Percentiles rank a stretch among this genome's conserved stretches.
These are phyloP conservation scores for Tichodroma muraria DNA, from an alignment of 2,113 vertebrate genomes.

Conservation along the genomic window DNA sequence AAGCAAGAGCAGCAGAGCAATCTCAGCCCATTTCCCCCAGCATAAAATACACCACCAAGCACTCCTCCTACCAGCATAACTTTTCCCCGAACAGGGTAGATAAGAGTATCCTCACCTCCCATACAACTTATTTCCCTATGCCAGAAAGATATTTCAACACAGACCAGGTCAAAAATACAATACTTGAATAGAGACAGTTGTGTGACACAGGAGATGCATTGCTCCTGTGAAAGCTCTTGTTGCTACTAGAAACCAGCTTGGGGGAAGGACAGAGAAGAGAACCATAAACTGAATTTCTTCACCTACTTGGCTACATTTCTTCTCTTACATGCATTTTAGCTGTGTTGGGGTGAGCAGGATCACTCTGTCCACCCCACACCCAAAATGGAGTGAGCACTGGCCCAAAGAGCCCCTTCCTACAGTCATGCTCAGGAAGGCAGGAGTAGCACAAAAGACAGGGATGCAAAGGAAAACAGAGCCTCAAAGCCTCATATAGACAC, in stretches of 20 bases:
- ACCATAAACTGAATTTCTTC: not conserved
- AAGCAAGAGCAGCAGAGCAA: not conserved
- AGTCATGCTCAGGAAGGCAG: not conserved
- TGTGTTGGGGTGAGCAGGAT: not conserved
- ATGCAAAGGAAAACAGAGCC: not conserved
- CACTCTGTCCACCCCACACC: rapidly evolving
- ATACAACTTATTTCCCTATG: not conserved
- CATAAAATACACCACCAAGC: not conserved
- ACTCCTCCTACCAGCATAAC: not conserved
- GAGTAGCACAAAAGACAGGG: not conserved
- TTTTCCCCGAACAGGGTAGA: not conserved
- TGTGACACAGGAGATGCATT: not conserved
- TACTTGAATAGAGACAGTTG: not conserved
- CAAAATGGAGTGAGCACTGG: not conserved
- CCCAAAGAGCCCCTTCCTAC: not conserved
- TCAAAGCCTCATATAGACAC: not conserved
- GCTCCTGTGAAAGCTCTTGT: slow-evolving; percentile 37
- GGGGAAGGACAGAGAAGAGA: not conserved
- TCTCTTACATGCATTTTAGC: not conserved
- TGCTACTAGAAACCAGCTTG: slow-evolving; percentile 61
- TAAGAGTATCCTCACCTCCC: not conserved
- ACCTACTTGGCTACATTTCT: not conserved
- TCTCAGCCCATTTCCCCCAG: not conserved
- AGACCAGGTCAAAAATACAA: not conserved
- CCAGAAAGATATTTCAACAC: not conserved